Evolutionary conservation across 1,140 invertebrate genomes (phyloP).

Genomic region (Brachionus angularis): DNA sequence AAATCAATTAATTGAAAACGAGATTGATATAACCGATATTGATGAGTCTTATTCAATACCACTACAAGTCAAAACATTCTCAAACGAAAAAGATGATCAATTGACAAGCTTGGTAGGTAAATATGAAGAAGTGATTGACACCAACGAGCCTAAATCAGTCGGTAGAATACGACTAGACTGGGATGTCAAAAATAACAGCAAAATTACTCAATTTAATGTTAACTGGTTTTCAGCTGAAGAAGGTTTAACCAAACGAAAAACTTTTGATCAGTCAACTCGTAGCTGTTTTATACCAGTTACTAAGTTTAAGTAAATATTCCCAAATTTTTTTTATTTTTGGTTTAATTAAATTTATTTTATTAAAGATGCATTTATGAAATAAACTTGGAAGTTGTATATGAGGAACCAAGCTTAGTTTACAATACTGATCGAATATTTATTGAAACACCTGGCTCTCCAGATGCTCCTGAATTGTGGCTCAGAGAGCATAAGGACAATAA

Average conservation of each 20-base stretch:
- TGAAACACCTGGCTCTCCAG: constrained; percentile 55
- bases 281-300: constrained; percentile 51
- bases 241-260: constrained; percentile 52
- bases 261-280: constrained; percentile 49
- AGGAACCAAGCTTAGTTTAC: constrained; percentile 48
- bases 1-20: constrained; percentile 19
- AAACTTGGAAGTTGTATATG: constrained; percentile 51
- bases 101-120: constrained; percentile 5
- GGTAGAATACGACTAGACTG: constrained; percentile 48
- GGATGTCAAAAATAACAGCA: constrained; percentile 50
- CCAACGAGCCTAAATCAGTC: not conserved
- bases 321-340: not conserved
- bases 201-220: constrained; percentile 54
- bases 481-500: constrained; percentile 51
- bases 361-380: constrained; percentile 53
- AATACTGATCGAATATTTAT: constrained; percentile 51
- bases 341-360: constrained; percentile 14
- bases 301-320: constrained; percentile 50
- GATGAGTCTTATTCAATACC: constrained; percentile 54
- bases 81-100: constrained; percentile 51
- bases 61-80: constrained; percentile 49
- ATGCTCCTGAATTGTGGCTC: constrained; percentile 54
- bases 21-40: constrained; percentile 52
- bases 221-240: constrained; percentile 53
- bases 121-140: constrained; percentile 39